These are phyloP conservation scores for Pemphredon lugubris DNA, from an alignment of 2,888 invertebrate species.

Conservation along the genomic window DNA sequence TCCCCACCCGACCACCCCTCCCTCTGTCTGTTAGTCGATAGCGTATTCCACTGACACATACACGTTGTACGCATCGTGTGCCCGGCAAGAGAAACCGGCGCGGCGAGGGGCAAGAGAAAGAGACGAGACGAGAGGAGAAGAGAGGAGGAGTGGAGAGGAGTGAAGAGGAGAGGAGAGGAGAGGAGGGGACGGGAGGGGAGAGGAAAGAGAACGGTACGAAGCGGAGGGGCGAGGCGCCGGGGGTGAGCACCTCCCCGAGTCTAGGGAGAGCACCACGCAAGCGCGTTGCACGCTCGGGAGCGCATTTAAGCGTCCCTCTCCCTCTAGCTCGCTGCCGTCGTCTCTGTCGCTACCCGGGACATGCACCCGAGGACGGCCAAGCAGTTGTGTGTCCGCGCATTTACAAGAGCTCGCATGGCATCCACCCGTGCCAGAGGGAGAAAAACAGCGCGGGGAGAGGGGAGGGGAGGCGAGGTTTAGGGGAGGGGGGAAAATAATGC, in stretches of 20 bases:
- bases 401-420: constrained; percentile 40
- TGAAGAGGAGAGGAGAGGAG: neutral
- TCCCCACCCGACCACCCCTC: constrained; percentile 12
- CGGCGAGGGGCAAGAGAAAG: constrained; percentile 7
- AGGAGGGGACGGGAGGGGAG: constrained; percentile 14
- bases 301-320: constrained; percentile 58
- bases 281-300: constrained; percentile 61
- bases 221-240: constrained; percentile 1
- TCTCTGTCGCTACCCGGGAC: too few species aligned
- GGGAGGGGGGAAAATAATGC: constrained; percentile 58
- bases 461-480: constrained; percentile 7
- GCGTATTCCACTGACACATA: constrained; percentile 66
- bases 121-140: neutral
- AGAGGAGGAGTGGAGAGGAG: neutral
- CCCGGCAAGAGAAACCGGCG: constrained; percentile 11
- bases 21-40: constrained; percentile 66
- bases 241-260: constrained; percentile 34
- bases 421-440: constrained; percentile 32
- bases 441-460: too few species aligned
- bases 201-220: constrained; percentile 3
- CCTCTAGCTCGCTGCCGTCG: too few species aligned
- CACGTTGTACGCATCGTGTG: constrained; percentile 41
- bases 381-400: constrained; percentile 32
- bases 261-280: constrained; percentile 47
- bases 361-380: constrained; percentile 30